Conservation (phyloP, 2,888 invertebrate genomes). For the Alloplasta piceator region DNA sequence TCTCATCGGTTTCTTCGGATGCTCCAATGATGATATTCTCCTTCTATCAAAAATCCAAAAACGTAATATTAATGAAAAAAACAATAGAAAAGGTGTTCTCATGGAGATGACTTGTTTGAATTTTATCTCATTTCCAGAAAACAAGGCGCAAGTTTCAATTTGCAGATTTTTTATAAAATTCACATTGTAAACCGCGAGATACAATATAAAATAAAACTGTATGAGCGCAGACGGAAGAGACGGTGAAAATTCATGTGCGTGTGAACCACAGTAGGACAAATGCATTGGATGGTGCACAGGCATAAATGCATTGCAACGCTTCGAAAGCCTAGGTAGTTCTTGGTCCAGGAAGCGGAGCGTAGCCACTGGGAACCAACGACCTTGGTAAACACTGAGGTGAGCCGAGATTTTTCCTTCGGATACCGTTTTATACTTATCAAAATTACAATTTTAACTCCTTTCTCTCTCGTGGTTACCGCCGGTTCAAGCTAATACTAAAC, state of each 20-base stretch:
- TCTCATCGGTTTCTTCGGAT: too few relatives aligned
- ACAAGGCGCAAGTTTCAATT: too few relatives aligned
- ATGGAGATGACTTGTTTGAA: too few relatives aligned
- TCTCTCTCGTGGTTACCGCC: conserved; percentile 21
- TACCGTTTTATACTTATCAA: conserved; percentile 40
- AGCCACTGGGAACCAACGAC: conserved; percentile 66
- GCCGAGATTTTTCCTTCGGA: conserved; percentile 19
- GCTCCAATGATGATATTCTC: too few relatives aligned
- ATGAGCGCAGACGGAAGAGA: background rate
- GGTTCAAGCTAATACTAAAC: conserved; percentile 17
- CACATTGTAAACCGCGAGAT: too few relatives aligned
- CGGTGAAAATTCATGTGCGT: conserved; percentile 24
- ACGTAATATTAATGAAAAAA: too few relatives aligned
- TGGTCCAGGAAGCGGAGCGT: conserved; percentile 68
- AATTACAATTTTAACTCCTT: conserved; percentile 10
- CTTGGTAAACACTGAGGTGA: conserved; percentile 43
- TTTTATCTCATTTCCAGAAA: too few relatives aligned
- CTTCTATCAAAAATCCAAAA: too few relatives aligned
- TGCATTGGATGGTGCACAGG: conserved; percentile 29
- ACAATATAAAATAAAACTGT: too few relatives aligned
- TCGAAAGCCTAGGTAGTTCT: conserved; percentile 54
- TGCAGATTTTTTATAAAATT: too few relatives aligned
- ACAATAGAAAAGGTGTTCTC: too few relatives aligned
- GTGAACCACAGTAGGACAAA: conserved; percentile 19
- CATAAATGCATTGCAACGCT: conserved; percentile 63